phyloP scores from a whole-genome alignment of 2,888 invertebrate genomes.

The Capitulum mitella region DNA sequence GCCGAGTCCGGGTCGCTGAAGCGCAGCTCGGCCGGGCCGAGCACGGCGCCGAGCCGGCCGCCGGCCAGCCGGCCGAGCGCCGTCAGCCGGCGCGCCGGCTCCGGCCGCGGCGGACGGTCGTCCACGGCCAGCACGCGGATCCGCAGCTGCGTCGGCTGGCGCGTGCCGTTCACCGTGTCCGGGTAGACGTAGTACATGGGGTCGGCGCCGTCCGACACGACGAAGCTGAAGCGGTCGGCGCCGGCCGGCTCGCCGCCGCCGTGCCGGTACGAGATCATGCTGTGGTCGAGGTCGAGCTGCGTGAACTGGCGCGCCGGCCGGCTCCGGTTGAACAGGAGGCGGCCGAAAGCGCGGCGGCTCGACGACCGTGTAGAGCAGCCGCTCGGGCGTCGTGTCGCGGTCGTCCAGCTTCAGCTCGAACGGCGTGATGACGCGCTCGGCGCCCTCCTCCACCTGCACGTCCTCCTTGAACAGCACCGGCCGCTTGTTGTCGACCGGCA shows the following conservation, averaged over 20 bases:
- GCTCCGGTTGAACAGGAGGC: slow-evolving; percentile 40
- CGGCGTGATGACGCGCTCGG: slow-evolving; percentile 42
- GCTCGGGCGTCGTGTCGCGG: slow-evolving; percentile 40
- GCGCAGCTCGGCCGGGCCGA: slow-evolving; percentile 37
- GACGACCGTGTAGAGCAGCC: slow-evolving; percentile 41
- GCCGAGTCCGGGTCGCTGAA: slow-evolving; percentile 42
- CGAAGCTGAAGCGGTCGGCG: slow-evolving; percentile 42
- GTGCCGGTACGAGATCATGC: slow-evolving; percentile 43
- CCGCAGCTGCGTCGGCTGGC: slow-evolving; percentile 40
- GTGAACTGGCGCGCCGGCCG: slow-evolving; percentile 41
- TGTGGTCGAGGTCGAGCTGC: slow-evolving; percentile 41
- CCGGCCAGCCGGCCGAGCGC: slow-evolving; percentile 37
- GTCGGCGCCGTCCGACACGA: slow-evolving; percentile 43
- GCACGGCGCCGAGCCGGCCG: slow-evolving; percentile 34
- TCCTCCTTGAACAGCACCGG: slow-evolving; percentile 42
- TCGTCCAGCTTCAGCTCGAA: slow-evolving; percentile 44
- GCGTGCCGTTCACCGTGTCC: slow-evolving; percentile 39
- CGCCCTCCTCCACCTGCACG: slow-evolving; percentile 42
- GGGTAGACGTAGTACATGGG: slow-evolving; percentile 42
- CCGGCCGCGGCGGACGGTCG: slow-evolving; percentile 41
- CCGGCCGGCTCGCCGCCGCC: slow-evolving; percentile 43
- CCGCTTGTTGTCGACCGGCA: slow-evolving; percentile 43
- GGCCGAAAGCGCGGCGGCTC: slow-evolving; percentile 42
- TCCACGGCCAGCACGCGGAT: slow-evolving; percentile 43
- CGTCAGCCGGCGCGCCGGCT: slow-evolving; percentile 41